Percentiles rank a stretch among this genome's conserved stretches.
Conservation (phyloP, 1,140 invertebrate species). For the Littorina saxatilis region DNA sequence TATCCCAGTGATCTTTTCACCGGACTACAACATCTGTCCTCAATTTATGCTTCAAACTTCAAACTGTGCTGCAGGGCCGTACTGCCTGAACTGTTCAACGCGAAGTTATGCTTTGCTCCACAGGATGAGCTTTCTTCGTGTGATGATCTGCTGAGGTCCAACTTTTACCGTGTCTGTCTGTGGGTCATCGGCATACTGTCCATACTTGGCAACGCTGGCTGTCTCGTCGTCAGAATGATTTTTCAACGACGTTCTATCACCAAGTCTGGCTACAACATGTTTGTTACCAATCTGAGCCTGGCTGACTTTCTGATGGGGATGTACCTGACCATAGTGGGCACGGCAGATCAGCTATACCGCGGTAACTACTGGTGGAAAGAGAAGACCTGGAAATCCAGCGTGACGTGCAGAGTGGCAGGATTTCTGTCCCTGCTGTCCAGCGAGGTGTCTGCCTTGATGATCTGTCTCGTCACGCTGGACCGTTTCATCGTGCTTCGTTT, state of each 20-base stretch:
- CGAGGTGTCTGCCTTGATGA: not conserved
- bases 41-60: not conserved
- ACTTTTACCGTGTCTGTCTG: not conserved
- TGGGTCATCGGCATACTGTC: not conserved
- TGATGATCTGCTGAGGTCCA: not conserved
- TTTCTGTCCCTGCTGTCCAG: too few species aligned
- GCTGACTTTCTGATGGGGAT: too few species aligned
- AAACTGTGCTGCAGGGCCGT: not conserved
- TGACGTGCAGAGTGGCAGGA: not conserved
- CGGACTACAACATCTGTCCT: not conserved
- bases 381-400: not conserved
- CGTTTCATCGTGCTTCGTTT: too few species aligned
- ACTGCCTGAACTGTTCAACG: not conserved
- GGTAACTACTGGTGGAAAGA: not conserved
- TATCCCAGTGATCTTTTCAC: not conserved
- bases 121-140: not conserved
- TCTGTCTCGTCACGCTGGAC: too few species aligned
- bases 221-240: not conserved
- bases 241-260: not conserved
- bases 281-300: not conserved
- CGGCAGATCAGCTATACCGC: too few species aligned
- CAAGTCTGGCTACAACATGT: not conserved
- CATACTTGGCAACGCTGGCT: not conserved
- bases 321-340: too few species aligned
- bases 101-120: not conserved